A percentile compares a stretch with the other conserved stretches of the same genome.
Conservation (phyloP, 2,797 vertebrate genomes). For the Cebuella pygmaea region DNA sequence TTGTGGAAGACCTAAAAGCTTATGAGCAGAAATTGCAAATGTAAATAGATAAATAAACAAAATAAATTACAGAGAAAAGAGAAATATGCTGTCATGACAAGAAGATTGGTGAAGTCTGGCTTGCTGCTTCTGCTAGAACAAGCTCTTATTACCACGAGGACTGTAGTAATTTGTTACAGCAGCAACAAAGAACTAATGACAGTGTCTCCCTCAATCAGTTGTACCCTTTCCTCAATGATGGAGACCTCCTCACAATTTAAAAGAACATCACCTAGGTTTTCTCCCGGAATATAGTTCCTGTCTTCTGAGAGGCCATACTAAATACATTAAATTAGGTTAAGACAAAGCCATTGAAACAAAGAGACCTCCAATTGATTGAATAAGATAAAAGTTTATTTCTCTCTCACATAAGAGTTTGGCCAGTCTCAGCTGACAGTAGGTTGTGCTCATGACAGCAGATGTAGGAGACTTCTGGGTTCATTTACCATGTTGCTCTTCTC, state of each 20-base stretch:
- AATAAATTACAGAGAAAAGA: background rate
- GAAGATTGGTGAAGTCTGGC: background rate
- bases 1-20: background rate
- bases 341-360: background rate
- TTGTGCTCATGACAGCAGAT: background rate
- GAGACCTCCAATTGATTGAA: background rate
- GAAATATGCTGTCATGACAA: background rate
- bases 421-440: background rate
- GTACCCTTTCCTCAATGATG: background rate
- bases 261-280: background rate
- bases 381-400: background rate
- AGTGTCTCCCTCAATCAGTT: background rate
- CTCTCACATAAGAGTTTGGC: background rate
- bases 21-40: background rate
- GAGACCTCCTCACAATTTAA: background rate
- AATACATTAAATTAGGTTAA: background rate
- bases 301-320: background rate
- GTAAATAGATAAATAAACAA: background rate
- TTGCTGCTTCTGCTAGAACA: background rate
- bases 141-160: background rate
- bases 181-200: background rate
- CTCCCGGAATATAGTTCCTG: background rate
- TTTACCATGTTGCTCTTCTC: background rate
- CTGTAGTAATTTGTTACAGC: background rate
- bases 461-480: rapidly evolving